Base-by-base conservation (phyloP, 2,113 vertebrate species). In the Pelusios castaneus region DNA sequence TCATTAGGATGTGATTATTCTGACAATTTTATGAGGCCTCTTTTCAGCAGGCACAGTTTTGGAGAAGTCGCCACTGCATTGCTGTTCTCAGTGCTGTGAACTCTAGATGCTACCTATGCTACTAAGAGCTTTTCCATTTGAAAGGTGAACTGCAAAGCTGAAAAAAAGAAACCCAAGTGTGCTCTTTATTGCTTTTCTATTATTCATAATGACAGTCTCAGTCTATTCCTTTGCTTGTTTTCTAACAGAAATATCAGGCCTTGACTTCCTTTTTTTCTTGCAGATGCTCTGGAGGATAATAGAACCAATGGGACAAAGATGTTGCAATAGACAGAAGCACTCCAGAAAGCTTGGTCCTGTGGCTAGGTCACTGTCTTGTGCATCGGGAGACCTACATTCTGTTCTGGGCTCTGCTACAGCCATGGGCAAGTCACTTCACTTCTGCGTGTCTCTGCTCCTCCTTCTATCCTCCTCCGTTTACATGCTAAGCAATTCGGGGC, bases 101-200 rank as follows among this genome's bases (percentile, higher is more conserved):
- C 85, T 89, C 88, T 85, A 55, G 49, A 84, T 85, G 58, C 31
- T 63, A 16, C 6, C 4, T n/a, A 34, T 24, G 19, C 63, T 88
- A 2, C 1, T 76, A 87, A 49, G 84, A 95, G n/a, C 56, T 92
- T 90, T 94, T 89, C 14, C 3, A 1, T 85, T 95, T 89, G 83
- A 87, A 76, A 0, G 0, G 80, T 80, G 80, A 93, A 67, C 54
- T 77, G 49, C 56, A 82, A 88, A 89, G 5, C 49, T 89, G 56
- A 85, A 94, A 94, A 47, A 85, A 82, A 80, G 77, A 87, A 83
- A 91, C 85, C 41, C 17, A 84, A 89, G 24, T 82, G 1, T 0
- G 2, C 27, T 12, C 10, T 93, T 92, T 97, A 94, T 90, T 91
- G 14, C 38, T 82, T 94, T 77, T 93, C 93, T 90, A 55, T 77